These are phyloP conservation scores for Ceuthmochares aereus DNA, from an alignment of 2,113 vertebrate genomes.

Conservation along the genomic window DNA sequence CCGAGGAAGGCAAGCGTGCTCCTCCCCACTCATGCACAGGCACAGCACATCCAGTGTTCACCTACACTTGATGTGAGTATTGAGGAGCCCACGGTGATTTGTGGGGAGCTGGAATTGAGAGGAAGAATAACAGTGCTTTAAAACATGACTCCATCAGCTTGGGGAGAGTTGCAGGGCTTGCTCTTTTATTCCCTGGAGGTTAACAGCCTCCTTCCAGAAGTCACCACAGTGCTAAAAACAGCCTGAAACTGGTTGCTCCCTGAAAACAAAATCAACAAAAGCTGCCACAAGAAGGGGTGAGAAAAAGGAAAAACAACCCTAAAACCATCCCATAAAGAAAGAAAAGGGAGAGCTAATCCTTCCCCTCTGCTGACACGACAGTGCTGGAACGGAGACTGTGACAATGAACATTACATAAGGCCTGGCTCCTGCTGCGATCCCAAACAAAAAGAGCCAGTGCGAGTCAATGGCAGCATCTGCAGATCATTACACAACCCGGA, in stretches of 20 bases:
- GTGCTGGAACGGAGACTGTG: neutral
- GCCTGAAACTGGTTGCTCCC: neutral
- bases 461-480: constrained; percentile 22
- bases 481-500: constrained; percentile 5
- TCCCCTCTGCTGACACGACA: constrained; percentile 22
- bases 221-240: neutral
- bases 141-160: neutral
- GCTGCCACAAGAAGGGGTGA: neutral
- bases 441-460: constrained; percentile 2
- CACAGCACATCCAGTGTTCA: neutral
- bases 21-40: rapidly evolving
- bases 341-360: constrained; percentile 30
- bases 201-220: neutral
- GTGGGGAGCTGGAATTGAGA: neutral
- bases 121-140: neutral
- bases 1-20: neutral
- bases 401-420: constrained; percentile 63
- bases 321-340: neutral
- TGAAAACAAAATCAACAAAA: constrained; percentile 33
- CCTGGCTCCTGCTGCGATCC: constrained; percentile 5
- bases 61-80: neutral
- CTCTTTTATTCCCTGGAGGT: neutral
- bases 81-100: neutral
- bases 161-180: neutral
- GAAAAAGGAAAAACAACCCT: neutral